These are phyloP conservation scores for Valencia hispanica DNA, from an alignment of 2,797 vertebrate species.

Conservation along the genomic window DNA sequence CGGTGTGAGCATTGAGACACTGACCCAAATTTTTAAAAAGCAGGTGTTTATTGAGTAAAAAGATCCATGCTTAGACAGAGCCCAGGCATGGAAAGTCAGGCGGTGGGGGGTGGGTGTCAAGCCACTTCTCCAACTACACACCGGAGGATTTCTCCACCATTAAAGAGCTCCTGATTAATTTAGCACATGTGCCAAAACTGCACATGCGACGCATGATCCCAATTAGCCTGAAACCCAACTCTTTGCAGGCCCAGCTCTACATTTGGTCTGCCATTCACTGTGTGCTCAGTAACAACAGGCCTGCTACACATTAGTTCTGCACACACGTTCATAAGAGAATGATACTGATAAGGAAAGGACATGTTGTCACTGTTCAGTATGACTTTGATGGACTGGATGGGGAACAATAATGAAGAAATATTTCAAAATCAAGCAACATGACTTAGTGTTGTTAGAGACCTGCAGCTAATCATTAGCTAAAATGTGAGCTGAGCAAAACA, in stretches of 20 bases:
- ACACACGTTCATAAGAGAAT: conserved; percentile 69
- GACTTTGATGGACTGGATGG: background rate
- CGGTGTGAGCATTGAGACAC: conserved; percentile 51
- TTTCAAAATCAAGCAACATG: background rate
- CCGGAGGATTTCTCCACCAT: conserved; percentile 85
- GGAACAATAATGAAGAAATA: background rate
- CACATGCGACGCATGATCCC: conserved; percentile 90
- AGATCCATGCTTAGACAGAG: conserved; percentile 82
- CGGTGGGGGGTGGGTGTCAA: conserved; percentile 44
- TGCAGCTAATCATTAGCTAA: background rate
- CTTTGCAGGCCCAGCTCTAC: conserved; percentile 81
- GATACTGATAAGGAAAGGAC: conserved; percentile 39
- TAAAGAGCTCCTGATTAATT: conserved; percentile 90
- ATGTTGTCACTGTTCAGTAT: conserved; percentile 31
- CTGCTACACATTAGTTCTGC: conserved; percentile 71
- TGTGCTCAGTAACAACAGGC: conserved; percentile 82
- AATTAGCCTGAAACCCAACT: conserved; percentile 90
- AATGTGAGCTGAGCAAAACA: no score
- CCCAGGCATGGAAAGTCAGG: conserved; percentile 76
- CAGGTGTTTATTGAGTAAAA: conserved; percentile 88
- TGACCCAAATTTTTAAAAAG: conserved; percentile 82
- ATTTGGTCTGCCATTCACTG: conserved; percentile 80
- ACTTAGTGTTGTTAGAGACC: background rate
- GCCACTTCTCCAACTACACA: conserved; percentile 78
- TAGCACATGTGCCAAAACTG: conserved; percentile 84